A percentile compares a stretch with the other conserved stretches of the same genome.
These are phyloP conservation scores for Phengaris arion DNA, from an alignment of 2,888 invertebrate genomes.

Conservation along the genomic window DNA sequence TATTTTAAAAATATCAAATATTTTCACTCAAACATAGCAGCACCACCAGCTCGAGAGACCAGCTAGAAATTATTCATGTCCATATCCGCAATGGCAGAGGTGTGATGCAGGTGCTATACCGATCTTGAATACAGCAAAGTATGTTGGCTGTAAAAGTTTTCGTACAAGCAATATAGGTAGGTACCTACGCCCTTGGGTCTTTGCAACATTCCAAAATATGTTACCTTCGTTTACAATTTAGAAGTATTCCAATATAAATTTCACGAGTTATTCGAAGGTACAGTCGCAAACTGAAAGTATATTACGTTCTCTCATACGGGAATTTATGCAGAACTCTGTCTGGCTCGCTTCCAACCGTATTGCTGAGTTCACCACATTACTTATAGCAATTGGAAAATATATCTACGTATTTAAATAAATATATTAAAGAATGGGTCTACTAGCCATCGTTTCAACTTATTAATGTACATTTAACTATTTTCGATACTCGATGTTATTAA, in stretches of 20 bases:
- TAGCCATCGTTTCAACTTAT: no score
- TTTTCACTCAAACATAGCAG: no score
- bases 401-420: no score
- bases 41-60: no score
- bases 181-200: not conserved
- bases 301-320: constrained; percentile 4
- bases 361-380: constrained; percentile 11
- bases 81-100: not conserved
- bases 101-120: not conserved
- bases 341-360: constrained; percentile 16
- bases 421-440: no score
- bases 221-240: constrained; percentile 2
- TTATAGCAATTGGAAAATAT: constrained; percentile 12
- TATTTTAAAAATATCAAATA: no score
- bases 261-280: constrained; percentile 1
- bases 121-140: not conserved
- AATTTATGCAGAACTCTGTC: not conserved
- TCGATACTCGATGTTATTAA: no score
- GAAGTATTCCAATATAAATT: constrained; percentile 11
- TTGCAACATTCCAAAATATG: constrained; percentile 4
- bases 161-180: no score
- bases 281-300: constrained; percentile 1
- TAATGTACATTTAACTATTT: no score
- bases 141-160: constrained; percentile 3
- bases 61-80: not conserved